Base-by-base conservation (phyloP, 2,113 vertebrate genomes). In the Poeciliopsis retropinna region DNA sequence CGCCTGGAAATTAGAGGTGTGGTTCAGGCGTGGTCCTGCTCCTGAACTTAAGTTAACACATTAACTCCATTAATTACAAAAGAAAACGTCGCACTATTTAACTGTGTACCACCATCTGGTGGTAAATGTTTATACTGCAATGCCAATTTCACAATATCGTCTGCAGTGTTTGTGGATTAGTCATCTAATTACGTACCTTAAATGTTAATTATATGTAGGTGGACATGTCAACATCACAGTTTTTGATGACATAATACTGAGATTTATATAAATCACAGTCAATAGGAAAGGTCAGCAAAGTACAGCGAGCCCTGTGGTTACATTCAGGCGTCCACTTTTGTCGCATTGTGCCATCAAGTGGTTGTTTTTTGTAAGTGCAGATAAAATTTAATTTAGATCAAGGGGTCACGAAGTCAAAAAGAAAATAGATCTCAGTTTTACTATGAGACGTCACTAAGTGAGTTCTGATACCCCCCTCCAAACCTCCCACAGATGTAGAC, bases 301-400 rank as follows among this genome's bases (percentile, higher is more conserved):
- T 13, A 39, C 13, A 34, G 28, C 19, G 30, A 65, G 34, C 1
- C 31, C 7, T 64, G 1, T 54, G 28, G 27, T 51, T 70, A n/a
- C 34, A 7, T 9, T 2, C 30, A 29, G 30, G 1, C 44, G 64
- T 74, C 72, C 64, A 79, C 37, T 51, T 80, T 72, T 80, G 81
- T 87, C 77, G 77, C 31, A 74, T 82, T 84, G 63, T 82, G 90
- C 91, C 91, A 90, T 80, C 92, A 39, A 85, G 92, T 90, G 92
- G 91, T 34, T 31, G 27, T 67, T 62, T 25, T 28, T 28, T 80
- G 82, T 67, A 87, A 78, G 72, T 87, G 67, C 88, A 22, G 60
- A 37, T 79, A 54, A 70, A 5, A 0, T 28, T n/a, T 47, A 63
- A 31, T 13, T 34, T 31, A 37, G 25, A 30, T 13, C 41, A 72